Evolutionary conservation across 2,113 vertebrate genomes (phyloP).

Genomic region (Ciconia boyciana): DNA sequence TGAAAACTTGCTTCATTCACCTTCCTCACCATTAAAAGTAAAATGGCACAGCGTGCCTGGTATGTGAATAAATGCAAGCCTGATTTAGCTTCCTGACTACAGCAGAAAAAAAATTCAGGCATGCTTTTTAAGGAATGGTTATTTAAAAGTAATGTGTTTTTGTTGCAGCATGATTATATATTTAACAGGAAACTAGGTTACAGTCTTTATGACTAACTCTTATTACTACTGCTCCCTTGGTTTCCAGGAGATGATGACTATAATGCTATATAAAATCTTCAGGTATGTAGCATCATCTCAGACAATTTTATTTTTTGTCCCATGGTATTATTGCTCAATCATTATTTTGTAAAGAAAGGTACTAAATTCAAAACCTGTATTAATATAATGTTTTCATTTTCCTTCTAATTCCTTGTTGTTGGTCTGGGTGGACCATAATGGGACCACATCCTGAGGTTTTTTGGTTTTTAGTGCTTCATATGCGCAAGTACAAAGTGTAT

Average conservation of each 20-base stretch:
- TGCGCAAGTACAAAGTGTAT: background rate
- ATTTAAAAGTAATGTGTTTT: conserved; percentile 43
- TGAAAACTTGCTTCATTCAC: background rate
- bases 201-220: conserved; percentile 38
- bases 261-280: background rate
- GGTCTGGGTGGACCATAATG: background rate
- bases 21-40: background rate
- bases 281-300: background rate
- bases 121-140: conserved; percentile 21
- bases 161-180: conserved; percentile 36
- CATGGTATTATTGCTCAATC: background rate
- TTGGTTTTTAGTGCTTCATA: background rate
- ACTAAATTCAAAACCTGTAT: background rate
- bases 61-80: background rate
- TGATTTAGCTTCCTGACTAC: background rate
- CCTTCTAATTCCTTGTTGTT: background rate
- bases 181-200: conserved; percentile 35
- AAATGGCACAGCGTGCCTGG: background rate
- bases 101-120: background rate
- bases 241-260: conserved; percentile 34
- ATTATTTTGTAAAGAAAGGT: background rate
- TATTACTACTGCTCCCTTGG: background rate
- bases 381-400: background rate
- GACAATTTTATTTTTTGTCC: background rate
- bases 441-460: background rate